These are phyloP conservation scores for Eutrigla gurnardus DNA, from an alignment of 2,797 vertebrate species.

Conservation along the genomic window DNA sequence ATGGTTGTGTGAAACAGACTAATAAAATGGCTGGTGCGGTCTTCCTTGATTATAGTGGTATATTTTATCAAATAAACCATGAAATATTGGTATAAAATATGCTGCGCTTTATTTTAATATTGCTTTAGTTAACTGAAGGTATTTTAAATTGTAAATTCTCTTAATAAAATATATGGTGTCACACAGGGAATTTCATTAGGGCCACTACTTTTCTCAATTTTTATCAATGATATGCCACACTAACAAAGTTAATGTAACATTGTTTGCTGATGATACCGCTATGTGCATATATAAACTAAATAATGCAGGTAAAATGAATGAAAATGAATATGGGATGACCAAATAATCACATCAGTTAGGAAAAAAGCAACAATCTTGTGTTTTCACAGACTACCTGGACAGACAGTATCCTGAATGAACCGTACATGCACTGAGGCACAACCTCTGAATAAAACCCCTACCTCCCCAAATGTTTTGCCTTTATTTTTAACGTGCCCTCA, in stretches of 20 bases:
- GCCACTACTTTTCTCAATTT: neutral
- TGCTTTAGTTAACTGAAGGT: neutral
- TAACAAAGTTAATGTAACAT: neutral
- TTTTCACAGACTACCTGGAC: neutral
- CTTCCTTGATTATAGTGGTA: neutral
- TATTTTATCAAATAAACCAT: neutral
- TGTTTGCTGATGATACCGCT: neutral
- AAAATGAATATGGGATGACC: too few relatives aligned
- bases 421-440: neutral
- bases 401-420: conserved; percentile 5
- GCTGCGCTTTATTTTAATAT: neutral
- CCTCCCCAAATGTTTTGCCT: neutral
- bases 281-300: neutral
- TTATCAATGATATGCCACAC: neutral
- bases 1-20: neutral
- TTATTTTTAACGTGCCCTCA: conserved; percentile 19
- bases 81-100: neutral
- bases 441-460: conserved; percentile 14
- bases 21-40: neutral
- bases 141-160: neutral
- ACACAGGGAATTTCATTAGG: neutral
- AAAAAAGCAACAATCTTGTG: neutral
- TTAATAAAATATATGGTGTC: neutral
- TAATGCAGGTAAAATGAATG: too few relatives aligned
- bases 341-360: neutral